Percentiles rank a stretch among this genome's conserved stretches.
phyloP scores from a whole-genome alignment of 2,888 invertebrate genomes.

The Drosophila macrothrix region DNA sequence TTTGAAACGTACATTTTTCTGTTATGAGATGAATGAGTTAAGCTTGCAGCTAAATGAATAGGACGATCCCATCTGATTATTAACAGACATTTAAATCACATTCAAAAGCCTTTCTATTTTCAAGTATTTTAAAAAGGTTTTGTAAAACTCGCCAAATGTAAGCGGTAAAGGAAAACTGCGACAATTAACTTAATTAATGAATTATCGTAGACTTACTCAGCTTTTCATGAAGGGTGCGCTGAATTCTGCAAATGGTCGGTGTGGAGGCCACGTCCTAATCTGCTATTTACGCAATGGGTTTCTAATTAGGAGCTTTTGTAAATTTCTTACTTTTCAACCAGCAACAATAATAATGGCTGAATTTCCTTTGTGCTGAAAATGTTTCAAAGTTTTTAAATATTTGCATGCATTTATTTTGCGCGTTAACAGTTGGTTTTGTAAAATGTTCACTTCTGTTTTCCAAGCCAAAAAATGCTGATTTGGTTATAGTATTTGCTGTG shows the following conservation, averaged over 20 bases:
- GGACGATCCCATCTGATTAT: background rate
- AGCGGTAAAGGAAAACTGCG: background rate
- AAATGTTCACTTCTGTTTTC: background rate
- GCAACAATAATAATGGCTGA: background rate
- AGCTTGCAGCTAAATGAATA: background rate
- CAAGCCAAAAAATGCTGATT: slow-evolving; percentile 20
- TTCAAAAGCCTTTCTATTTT: background rate
- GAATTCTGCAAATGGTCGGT: background rate
- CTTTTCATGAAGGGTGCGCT: background rate
- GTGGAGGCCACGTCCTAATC: too few relatives aligned
- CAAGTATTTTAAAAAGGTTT: background rate
- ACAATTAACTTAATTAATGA: background rate
- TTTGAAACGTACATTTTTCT: too few relatives aligned
- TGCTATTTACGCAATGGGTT: background rate
- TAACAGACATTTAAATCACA: background rate
- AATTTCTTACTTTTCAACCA: background rate
- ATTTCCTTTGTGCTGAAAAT: background rate
- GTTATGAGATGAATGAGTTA: background rate
- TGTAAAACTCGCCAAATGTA: background rate
- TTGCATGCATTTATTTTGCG: background rate
- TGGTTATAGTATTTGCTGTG: slow-evolving; percentile 17
- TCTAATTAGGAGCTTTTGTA: background rate
- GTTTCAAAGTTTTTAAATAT: background rate
- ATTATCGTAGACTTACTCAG: background rate
- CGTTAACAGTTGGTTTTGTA: background rate